Evolutionary conservation across 92 coral and sea anemone species (phyloP), one percentile per base, ranked within the genome.

Genomic region (Zoanthus gigantus): DNA sequence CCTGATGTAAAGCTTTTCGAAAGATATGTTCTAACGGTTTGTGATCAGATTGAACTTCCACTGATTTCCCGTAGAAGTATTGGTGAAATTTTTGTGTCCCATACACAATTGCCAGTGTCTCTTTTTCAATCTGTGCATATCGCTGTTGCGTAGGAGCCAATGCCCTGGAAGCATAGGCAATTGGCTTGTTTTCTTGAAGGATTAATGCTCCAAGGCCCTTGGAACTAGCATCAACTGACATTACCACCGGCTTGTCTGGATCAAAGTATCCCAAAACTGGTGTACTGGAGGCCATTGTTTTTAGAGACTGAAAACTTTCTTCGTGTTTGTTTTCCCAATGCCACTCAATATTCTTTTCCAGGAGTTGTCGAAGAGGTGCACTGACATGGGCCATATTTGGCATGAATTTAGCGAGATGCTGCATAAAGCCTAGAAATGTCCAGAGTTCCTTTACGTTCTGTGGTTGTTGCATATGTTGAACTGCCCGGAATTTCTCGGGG

Each of bases 401-500:
- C 58, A 50, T 37, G 30, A 84, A 16, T 60, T 60, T 73, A 29
- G 80, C 81, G 3, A 85, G 69, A 31, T 85, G 74, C 42, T 74
- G 83, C 45, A 85, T 50, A 50, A 85, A 74, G 56, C 89, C 76
- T 79, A 85, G 57, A 42, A 85, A 85, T 74, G 82, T 85, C 71
- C 63, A 31, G 32, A 85, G 73, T 57, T 29, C 72, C 82, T 74
- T 77, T 77, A 77, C 61, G 17, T 71, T 86, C 63, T 86, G 77
- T 69, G 15, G 78, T 85, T 28, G 71, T 65, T 65, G 71, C 34
- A 65, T 65, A 17, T 65, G 31, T 67, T 30, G 82, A 67, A 94
- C 92, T 17, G 47, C 29, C 15, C 92, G 58, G 31, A 89, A 88
- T 82, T 94, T 92, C 68, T 89, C 88, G 29, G 90, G 94, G 61